A percentile compares a stretch with the other conserved stretches of the same genome.
phyloP scores from a whole-genome alignment of 2,888 invertebrate species.

The Corbicula japonica region DNA sequence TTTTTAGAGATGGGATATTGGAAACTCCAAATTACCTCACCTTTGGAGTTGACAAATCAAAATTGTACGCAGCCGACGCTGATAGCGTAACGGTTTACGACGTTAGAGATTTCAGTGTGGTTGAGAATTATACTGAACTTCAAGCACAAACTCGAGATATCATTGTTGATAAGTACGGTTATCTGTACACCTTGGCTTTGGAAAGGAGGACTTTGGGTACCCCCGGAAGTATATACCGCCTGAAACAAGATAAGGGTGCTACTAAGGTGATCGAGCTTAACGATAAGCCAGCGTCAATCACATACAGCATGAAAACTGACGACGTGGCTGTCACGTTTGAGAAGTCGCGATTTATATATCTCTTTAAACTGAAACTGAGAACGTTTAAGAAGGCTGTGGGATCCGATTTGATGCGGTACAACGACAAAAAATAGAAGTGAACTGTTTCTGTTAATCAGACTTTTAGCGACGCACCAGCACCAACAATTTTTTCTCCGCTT shows the following conservation, averaged over 20 bases:
- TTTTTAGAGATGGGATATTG: slow-evolving; percentile 38
- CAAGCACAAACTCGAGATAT: slow-evolving; percentile 55
- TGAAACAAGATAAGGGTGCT: slow-evolving; percentile 42
- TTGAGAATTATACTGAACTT: slow-evolving; percentile 58
- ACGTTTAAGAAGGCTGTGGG: slow-evolving; percentile 47
- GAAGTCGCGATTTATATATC: slow-evolving; percentile 49
- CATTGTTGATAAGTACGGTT: slow-evolving; percentile 57
- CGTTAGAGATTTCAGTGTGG: slow-evolving; percentile 40
- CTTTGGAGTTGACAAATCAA: slow-evolving; percentile 49
- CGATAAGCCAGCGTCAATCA: slow-evolving; percentile 47
- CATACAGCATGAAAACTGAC: slow-evolving; percentile 51
- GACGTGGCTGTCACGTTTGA: slow-evolving; percentile 55
- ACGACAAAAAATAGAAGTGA: slow-evolving; percentile 18
- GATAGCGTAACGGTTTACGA: slow-evolving; percentile 64
- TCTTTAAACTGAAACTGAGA: slow-evolving; percentile 53
- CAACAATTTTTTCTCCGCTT: too few relatives aligned
- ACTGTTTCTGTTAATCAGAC: too few relatives aligned
- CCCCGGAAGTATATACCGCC: slow-evolving; percentile 56
- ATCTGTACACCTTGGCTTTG: slow-evolving; percentile 55
- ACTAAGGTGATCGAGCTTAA: slow-evolving; percentile 54
- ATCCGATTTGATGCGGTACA: slow-evolving; percentile 38
- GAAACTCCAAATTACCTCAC: slow-evolving; percentile 56
- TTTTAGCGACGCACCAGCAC: too few relatives aligned
- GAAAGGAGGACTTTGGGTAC: slow-evolving; percentile 54
- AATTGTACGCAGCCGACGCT: slow-evolving; percentile 52